Conservation (phyloP, 2,888 invertebrate species). For the Itoplectis maculator region DNA sequence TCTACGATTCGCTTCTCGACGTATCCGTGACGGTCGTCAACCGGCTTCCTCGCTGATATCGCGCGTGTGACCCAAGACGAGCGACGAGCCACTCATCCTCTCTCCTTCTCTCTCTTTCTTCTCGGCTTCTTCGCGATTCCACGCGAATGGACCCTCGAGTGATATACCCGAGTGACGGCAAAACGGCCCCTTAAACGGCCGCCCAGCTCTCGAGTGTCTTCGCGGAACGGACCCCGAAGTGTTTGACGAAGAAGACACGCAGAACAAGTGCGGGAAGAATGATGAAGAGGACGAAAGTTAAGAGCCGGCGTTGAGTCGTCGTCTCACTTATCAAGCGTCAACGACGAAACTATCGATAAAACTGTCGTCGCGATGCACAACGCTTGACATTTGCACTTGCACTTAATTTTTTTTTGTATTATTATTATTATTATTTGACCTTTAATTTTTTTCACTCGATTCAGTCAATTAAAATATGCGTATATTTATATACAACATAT, state of each 20-base stretch:
- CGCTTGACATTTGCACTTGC: background rate
- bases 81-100: constrained; percentile 28
- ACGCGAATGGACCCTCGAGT: constrained; percentile 35
- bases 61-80: constrained; percentile 1
- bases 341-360: background rate
- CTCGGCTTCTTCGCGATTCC: constrained; percentile 36
- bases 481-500: too few species aligned
- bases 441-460: too few species aligned
- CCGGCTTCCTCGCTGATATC: constrained; percentile 30
- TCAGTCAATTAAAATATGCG: too few species aligned
- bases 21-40: constrained; percentile 30
- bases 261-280: too few species aligned
- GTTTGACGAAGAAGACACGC: constrained; percentile 1
- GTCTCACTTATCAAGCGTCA: background rate
- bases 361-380: background rate
- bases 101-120: constrained; percentile 32
- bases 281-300: background rate
- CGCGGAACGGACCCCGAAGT: constrained; percentile 7
- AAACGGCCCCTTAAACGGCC: constrained; percentile 31
- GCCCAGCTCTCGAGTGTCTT: constrained; percentile 31
- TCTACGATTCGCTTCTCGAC: constrained; percentile 30
- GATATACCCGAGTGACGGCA: constrained; percentile 45
- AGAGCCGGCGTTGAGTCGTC: background rate
- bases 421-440: too few species aligned
- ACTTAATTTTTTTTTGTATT: background rate